Base-by-base conservation (phyloP, 2,113 vertebrate species). In the Platysternon megacephalum region DNA sequence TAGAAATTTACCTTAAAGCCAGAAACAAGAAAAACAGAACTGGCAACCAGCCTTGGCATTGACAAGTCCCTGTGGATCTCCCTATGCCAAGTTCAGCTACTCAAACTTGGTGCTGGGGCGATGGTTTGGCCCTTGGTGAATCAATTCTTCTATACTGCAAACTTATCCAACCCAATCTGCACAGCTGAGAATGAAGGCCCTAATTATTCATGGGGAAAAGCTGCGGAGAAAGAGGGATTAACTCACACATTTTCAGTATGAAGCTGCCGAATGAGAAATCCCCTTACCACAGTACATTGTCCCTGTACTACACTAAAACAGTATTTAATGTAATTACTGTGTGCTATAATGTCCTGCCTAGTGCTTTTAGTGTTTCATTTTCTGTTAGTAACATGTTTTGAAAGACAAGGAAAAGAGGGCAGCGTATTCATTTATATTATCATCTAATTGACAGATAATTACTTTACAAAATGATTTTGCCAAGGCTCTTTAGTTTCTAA, bases 391-490 rank as follows among this genome's bases (percentile, higher is more conserved):
- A 13, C 39, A 78, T 26, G 13, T 94, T 94, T 86, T 61, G 35
- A 87, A 78, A 44, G 51, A 14, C 8, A 39, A 86, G 12, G 11
- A 72, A 88, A 85, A 81, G 79, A 2, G 5, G 21, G 5, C 11
- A 72, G 39, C 78, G 78, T 81, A 46, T 80, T 87, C 42, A 74
- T 81, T 91, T 85, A 44, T 7, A 39, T 3, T 80, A 44, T 5
- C 53, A 35, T 49, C 3, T 61, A 51, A 55, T 9, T 55, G 88
- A 80, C 12, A 82, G 13, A 42, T 17, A 86, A 80, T 53, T 61
- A 81, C 82, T 85, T 93, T 89, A 17, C 42, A 86, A 78, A 61
- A 22, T 89, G 19, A 10, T 91, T 93, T 93, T 94, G 9, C 29
- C n/a, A 91, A 55, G 16, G 35, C 17, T 74, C 21, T 14, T 79